phyloP scores from a whole-genome alignment of 2,797 vertebrate species.

The Macropodus opercularis region DNA sequence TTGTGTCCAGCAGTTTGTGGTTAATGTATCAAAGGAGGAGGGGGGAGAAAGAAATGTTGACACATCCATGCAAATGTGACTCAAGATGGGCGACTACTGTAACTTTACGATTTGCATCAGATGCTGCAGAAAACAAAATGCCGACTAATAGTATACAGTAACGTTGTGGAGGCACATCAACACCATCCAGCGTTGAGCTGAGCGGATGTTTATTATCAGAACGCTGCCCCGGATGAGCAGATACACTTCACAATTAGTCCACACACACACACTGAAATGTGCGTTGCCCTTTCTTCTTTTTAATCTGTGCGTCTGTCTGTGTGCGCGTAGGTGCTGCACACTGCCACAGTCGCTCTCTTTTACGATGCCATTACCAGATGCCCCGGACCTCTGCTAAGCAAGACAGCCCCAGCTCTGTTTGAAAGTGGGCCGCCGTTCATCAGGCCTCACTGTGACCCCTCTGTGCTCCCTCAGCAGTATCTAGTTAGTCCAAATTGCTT shows the following conservation, averaged over 20 bases:
- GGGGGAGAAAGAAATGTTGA: too few species aligned
- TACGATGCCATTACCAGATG: constrained; percentile 34
- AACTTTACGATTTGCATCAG: too few species aligned
- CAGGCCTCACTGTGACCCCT: constrained; percentile 55
- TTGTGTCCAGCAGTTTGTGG: too few species aligned
- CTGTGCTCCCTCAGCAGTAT: constrained; percentile 63
- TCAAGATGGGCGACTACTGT: too few species aligned
- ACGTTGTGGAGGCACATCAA: too few species aligned
- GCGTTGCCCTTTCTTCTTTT: not conserved
- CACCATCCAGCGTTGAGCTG: too few species aligned
- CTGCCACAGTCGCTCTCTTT: constrained; percentile 24
- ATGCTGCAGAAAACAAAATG: too few species aligned
- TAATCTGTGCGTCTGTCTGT: constrained; percentile 6
- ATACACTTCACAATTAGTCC: constrained; percentile 9
- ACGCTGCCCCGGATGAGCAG: not conserved
- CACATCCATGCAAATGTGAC: too few species aligned
- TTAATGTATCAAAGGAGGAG: too few species aligned
- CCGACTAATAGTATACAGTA: too few species aligned
- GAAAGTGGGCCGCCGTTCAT: constrained; percentile 49
- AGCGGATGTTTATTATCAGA: not conserved
- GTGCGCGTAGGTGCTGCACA: constrained; percentile 1
- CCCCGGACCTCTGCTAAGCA: constrained; percentile 24
- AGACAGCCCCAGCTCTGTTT: constrained; percentile 12
- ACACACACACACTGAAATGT: not conserved
- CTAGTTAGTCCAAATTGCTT: constrained; percentile 65